Evolutionary conservation across 1,140 invertebrate genomes (phyloP), one percentile per base, ranked within the genome.

Genomic region (Globodera rostochiensis): DNA sequence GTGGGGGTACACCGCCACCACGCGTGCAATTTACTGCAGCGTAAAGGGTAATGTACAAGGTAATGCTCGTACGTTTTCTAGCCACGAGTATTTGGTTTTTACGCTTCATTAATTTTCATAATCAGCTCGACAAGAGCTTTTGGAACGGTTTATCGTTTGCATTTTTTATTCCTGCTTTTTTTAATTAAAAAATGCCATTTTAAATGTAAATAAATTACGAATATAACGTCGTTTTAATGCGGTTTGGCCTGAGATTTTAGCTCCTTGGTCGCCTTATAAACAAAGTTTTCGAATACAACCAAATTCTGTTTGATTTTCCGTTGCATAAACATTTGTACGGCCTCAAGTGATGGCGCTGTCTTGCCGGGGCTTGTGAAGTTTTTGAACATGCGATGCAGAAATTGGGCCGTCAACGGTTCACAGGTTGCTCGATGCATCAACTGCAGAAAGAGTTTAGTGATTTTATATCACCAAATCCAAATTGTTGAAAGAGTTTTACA

Each of bases 251-350:
- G 19, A 25, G 46, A 66, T 83, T 84, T 84, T 76, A 83, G 82
- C 25, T 83, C 82, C 21, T 84, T 83, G 21, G 66, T 79, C n/a
- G 83, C 73, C 25, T 90, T 90, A 66, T 88, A 87, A 45, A 74
- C 74, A 36, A 86, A 86, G 77, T 87, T 87, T 66, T 87, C 85
- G 73, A 86, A 45, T 15, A 83, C 57, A 25, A 86, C 80, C n/a
- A 86, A 69, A 64, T 86, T 87, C 73, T 84, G 75, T 8, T 71
- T 53, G 19, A 87, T 60, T 77, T 88, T 88, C n/a, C 85, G 57
- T 9, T 87, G 83, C 64, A 88, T 84, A 83, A 88, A 88, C 50
- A 83, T 79, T 15, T 73, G 77, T 13, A 88, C 87, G 19, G 81
- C 79, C 13, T 87, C 87, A 5, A 88, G 21, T 2, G 86, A 69